phyloP scores from a whole-genome alignment of 1,140 invertebrate species.

The Daktulosphaira vitifoliae region DNA sequence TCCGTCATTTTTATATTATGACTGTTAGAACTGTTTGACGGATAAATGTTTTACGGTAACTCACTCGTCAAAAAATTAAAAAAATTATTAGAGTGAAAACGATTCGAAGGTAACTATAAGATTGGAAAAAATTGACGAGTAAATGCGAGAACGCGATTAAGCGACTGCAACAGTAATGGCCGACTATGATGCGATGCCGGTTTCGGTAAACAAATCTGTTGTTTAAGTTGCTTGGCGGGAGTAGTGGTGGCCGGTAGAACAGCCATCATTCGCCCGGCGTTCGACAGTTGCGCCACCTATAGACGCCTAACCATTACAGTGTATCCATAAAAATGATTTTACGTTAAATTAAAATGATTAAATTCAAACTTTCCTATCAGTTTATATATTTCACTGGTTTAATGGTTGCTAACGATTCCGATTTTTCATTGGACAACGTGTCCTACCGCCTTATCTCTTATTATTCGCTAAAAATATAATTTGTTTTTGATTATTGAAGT shows the following conservation, averaged over 20 bases:
- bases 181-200: constrained; percentile 7
- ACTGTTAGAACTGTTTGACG: not conserved
- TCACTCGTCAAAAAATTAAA: too few relatives aligned
- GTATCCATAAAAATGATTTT: too few relatives aligned
- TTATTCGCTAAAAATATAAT: too few relatives aligned
- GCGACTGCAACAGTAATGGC: constrained; percentile 23
- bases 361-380: too few relatives aligned
- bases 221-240: not conserved
- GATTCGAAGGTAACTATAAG: too few relatives aligned
- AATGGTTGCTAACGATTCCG: too few relatives aligned
- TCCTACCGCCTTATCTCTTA: constrained; percentile 1
- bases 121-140: not conserved
- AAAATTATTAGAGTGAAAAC: too few relatives aligned
- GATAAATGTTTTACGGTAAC: not conserved
- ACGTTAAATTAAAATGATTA: too few relatives aligned
- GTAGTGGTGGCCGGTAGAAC: too few relatives aligned
- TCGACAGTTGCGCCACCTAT: constrained; percentile 5
- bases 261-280: not conserved
- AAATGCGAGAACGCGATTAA: not conserved
- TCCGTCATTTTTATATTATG: constrained; percentile 39
- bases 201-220: constrained; percentile 32
- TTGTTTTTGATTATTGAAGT: too few relatives aligned
- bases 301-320: constrained; percentile 19
- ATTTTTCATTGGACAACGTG: constrained; percentile 3
- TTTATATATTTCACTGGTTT: too few relatives aligned